A percentile compares a stretch with the other conserved stretches of the same genome.
phyloP scores from a whole-genome alignment of 2,888 invertebrate species.

The Aleiodes alternator region DNA sequence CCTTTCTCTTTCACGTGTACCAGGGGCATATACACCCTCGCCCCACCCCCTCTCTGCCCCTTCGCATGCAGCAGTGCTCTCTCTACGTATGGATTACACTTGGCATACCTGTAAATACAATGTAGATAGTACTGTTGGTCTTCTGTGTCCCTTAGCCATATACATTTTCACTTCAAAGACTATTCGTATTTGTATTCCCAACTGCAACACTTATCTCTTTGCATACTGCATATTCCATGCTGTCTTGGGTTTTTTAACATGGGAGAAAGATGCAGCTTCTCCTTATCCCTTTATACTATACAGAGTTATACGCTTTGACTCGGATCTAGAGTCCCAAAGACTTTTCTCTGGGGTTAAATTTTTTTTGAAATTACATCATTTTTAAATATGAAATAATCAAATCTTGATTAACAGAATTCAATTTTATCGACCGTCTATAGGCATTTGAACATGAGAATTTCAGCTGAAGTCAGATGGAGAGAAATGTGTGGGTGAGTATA shows the following conservation, averaged over 20 bases:
- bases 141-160: conserved; percentile 16
- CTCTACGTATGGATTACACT: conserved; percentile 36
- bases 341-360: conserved; percentile 6
- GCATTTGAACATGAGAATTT: too few relatives aligned
- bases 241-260: conserved; percentile 45
- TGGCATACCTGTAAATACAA: conserved; percentile 37
- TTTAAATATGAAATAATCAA: too few relatives aligned
- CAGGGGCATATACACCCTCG: conserved; percentile 31
- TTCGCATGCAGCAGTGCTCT: conserved; percentile 32
- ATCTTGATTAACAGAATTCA: too few relatives aligned
- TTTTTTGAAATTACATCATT: conserved; percentile 6
- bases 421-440: too few relatives aligned
- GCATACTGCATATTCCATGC: conserved; percentile 64
- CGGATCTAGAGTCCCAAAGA: background rate
- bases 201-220: conserved; percentile 70
- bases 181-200: conserved; percentile 65
- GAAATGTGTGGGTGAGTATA: too few relatives aligned
- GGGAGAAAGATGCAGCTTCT: conserved; percentile 41
- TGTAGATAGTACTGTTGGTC: conserved; percentile 32
- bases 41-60: background rate
- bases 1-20: conserved; percentile 45
- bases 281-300: conserved; percentile 12
- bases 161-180: conserved; percentile 41
- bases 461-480: too few relatives aligned
- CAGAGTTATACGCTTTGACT: background rate